A percentile compares a stretch with the other conserved stretches of the same genome.
Evolutionary conservation across 2,797 vertebrate species (phyloP).

Genomic region (Rousettus madagascariensis): DNA sequence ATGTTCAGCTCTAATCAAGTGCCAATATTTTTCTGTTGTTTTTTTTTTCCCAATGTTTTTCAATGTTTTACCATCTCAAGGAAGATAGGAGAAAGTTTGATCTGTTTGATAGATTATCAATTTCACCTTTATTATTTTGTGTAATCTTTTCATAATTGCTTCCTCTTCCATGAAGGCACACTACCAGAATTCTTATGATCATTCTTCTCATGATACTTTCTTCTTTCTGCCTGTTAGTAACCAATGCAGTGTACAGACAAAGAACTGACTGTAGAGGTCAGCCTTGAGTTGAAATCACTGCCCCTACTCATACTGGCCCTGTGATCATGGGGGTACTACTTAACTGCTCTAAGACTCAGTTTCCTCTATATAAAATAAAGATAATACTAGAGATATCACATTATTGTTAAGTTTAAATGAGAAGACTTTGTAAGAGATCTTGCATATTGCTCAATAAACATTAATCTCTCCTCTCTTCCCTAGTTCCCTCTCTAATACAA

Average conservation of each 20-base stretch:
- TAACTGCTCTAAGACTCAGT: not conserved
- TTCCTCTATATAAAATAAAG: not conserved
- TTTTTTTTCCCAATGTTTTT: not conserved
- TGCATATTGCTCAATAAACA: not conserved
- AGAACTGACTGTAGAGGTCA: not conserved
- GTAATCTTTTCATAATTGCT: not conserved
- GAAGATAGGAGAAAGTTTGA: not conserved
- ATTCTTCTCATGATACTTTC: not conserved
- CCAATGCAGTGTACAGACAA: fast-evolving
- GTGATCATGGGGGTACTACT: fast-evolving
- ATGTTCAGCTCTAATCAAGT: not conserved
- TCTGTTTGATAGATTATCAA: not conserved
- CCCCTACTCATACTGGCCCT: not conserved
- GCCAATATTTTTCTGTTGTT: not conserved
- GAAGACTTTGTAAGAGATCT: not conserved
- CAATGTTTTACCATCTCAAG: not conserved
- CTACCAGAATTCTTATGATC: not conserved
- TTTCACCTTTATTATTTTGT: not conserved
- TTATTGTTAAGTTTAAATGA: not conserved
- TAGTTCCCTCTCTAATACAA: not conserved
- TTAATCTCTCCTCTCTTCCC: not conserved
- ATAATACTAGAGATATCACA: not conserved
- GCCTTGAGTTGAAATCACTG: not conserved
- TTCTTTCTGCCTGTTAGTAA: not conserved
- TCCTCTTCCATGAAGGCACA: not conserved